Base-by-base conservation (phyloP, 2,888 invertebrate species). In the Phaonia tiefii region DNA sequence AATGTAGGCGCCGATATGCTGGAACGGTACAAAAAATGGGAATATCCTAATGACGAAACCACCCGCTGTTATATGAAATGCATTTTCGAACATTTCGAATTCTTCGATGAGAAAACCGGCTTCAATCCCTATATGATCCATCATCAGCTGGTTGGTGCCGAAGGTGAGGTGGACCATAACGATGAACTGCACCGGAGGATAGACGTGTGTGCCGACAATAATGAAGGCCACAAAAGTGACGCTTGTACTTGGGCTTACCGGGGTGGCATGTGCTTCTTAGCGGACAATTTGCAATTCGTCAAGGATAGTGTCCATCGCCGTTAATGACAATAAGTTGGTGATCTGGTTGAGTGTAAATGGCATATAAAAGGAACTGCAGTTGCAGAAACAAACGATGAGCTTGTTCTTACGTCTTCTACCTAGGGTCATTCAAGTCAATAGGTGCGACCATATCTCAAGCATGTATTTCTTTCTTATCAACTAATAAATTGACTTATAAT, bases 31-130 rank as follows among this genome's bases (percentile, higher is more conserved):
- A 88, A 88, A 72, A 86, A 87, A 70, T 89, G 87, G 89, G 85
- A 89, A 7, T 91, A 86, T 63, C 85, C 86, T 1, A 87, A 90
- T 69, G 89, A 91, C 73, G 87, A 88, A 39, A 85, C 84, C 37
- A 89, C 88, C 10, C 88, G 84, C 39, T 89, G 89, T 84, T 91
- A 90, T 54, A 75, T 91, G 80, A 88, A 88, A 76, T 91, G 91
- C 65, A 77, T 90, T 22, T 87, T 90, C 37, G 87, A 87, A 82
- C 85, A 90, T 51, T 89, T 91, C 75, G 90, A 88, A 0, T 82
- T 91, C 26, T 91, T 88, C 69, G 88, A 89, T 46, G 86, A 85
- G 0, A 83, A 79, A 2, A 80, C 86, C 1, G 91, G 91, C 5
- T 90, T 89, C 82, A 86, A 89, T 84, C 87, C 89, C 4, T 86